Percentiles rank a stretch among this genome's conserved stretches.
phyloP scores from a whole-genome alignment of 2,888 invertebrate species.

The Apeira syringaria region DNA sequence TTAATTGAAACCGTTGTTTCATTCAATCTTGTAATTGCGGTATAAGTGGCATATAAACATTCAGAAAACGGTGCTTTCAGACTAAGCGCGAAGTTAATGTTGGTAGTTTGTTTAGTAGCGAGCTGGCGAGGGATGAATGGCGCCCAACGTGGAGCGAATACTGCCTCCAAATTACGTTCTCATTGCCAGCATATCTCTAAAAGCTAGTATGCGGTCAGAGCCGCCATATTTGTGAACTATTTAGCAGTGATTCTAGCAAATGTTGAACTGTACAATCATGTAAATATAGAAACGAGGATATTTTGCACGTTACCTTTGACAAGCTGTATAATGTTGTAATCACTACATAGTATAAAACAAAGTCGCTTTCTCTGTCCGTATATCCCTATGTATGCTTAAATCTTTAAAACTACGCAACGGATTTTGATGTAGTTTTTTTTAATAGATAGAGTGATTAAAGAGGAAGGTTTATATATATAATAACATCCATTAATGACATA shows the following conservation, averaged over 20 bases:
- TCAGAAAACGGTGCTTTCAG: conserved; percentile 19
- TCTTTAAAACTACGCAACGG: too few species aligned
- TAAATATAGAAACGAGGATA: conserved; percentile 9
- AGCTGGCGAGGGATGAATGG: conserved; percentile 36
- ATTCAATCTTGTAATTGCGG: conserved; percentile 9
- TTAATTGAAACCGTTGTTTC: conserved; percentile 8
- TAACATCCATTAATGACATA: too few species aligned
- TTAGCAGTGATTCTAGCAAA: conserved; percentile 15
- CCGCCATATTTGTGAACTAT: conserved; percentile 31
- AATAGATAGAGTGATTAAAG: too few species aligned
- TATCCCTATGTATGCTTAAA: too few species aligned
- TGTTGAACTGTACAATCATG: conserved; percentile 24
- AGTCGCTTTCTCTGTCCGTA: too few species aligned
- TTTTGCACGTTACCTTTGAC: conserved; percentile 3
- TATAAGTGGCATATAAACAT: conserved; percentile 19
- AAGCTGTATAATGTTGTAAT: background rate
- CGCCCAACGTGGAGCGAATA: conserved; percentile 47
- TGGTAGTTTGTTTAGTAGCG: conserved; percentile 36
- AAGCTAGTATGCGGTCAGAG: conserved; percentile 44
- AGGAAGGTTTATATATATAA: too few species aligned
- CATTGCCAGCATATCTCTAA: conserved; percentile 44
- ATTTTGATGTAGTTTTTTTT: too few species aligned
- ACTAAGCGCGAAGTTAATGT: conserved; percentile 33
- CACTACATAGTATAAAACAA: too few species aligned
- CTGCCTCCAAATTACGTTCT: conserved; percentile 44